Percentiles rank a stretch among this genome's conserved stretches.
These are phyloP conservation scores for Acrobasis repandana DNA, from an alignment of 2,888 invertebrate species.

Conservation along the genomic window DNA sequence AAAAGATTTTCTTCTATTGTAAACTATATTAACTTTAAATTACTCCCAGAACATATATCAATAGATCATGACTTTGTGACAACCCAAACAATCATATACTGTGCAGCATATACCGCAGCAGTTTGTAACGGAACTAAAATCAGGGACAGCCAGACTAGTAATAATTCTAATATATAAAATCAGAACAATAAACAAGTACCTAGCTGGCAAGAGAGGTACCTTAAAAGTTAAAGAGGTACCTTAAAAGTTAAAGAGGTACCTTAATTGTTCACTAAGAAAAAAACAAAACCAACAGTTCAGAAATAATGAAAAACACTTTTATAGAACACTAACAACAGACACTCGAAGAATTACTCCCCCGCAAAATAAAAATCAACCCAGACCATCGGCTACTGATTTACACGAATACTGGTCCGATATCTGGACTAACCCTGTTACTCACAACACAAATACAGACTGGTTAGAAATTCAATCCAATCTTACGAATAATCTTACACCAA, in stretches of 20 bases:
- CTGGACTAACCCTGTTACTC: neutral
- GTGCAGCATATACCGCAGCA: too few species aligned
- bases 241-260: too few species aligned
- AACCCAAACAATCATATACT: too few species aligned
- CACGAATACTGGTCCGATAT: neutral
- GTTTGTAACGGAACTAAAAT: too few species aligned
- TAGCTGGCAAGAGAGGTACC: neutral
- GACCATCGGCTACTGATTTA: neutral
- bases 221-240: neutral
- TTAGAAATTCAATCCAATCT: too few species aligned
- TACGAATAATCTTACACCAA: too few species aligned
- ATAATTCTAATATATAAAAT: neutral
- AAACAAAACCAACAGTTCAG: neutral
- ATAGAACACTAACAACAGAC: neutral
- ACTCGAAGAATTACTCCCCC: neutral
- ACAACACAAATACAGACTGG: neutral
- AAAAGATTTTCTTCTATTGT: too few species aligned
- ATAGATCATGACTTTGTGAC: too few species aligned
- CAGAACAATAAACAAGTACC: too few species aligned
- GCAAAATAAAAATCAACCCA: neutral
- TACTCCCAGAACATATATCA: too few species aligned
- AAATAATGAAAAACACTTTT: neutral
- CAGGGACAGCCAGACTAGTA: neutral
- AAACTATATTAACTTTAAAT: too few species aligned
- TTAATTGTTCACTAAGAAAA: slow-evolving; percentile 2